Evolutionary conservation across 2,113 vertebrate genomes (phyloP).

Genomic region (zebrafish (Danio rerio)): DNA sequence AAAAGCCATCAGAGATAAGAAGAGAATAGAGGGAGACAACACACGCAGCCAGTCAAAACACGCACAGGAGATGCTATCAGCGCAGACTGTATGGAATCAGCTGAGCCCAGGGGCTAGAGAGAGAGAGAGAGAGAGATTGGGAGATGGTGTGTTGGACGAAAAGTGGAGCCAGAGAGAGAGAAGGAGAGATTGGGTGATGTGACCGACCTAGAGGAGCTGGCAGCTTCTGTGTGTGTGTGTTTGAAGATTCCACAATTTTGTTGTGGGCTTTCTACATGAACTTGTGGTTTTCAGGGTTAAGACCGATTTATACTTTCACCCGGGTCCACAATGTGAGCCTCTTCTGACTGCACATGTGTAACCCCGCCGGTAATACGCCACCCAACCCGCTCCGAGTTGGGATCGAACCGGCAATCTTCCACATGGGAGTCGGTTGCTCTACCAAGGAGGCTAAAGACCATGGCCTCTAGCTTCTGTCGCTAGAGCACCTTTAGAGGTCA

Average conservation of each 20-base stretch:
- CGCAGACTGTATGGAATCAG: conserved; percentile 39
- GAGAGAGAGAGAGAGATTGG: conserved; percentile 16
- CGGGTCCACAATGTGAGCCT: too few species aligned
- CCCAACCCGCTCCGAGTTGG: too few species aligned
- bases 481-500: too few species aligned
- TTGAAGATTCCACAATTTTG: not conserved
- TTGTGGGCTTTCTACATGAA: not conserved
- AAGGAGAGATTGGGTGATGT: not conserved
- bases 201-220: conserved; percentile 1
- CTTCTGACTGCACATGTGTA: too few species aligned
- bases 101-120: conserved; percentile 21
- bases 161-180: not conserved
- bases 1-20: conserved; percentile 60
- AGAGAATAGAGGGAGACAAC: conserved; percentile 56
- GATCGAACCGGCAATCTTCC: too few species aligned
- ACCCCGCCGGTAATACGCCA: too few species aligned
- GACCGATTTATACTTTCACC: too few species aligned
- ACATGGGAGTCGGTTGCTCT: too few species aligned
- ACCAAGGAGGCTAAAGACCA: too few species aligned
- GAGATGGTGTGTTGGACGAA: not conserved
- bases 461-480: too few species aligned
- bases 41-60: conserved; percentile 61
- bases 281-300: not conserved
- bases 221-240: not conserved
- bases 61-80: conserved; percentile 61